Conservation (phyloP, 2,888 invertebrate genomes). For the Eugnorisma glareosa region DNA sequence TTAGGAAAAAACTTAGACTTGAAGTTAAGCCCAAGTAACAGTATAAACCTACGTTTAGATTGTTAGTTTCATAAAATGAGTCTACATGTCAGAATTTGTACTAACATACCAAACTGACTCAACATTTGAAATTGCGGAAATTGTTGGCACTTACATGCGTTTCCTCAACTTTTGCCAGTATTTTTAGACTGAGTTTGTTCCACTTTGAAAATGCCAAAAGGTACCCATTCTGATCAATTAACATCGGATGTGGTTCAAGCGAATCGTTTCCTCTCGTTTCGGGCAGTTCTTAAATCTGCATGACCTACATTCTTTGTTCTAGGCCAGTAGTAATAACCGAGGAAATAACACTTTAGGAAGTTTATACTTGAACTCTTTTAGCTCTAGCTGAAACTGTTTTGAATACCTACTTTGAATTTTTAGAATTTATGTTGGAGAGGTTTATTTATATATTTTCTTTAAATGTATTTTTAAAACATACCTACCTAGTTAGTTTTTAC, state of each 20-base stretch:
- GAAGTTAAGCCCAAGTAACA: background rate
- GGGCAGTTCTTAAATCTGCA: constrained; percentile 44
- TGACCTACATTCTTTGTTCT: constrained; percentile 50
- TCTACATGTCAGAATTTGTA: background rate
- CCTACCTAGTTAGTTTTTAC: background rate
- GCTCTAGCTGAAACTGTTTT: background rate
- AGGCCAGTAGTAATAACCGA: constrained; percentile 15
- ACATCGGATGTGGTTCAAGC: constrained; percentile 34
- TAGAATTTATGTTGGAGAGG: background rate
- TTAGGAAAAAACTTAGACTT: background rate
- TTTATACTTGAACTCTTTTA: constrained; percentile 12
- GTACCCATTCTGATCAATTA: constrained; percentile 39
- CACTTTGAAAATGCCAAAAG: constrained; percentile 37
- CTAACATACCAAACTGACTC: constrained; percentile 1
- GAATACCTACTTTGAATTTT: background rate
- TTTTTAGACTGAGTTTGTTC: constrained; percentile 41
- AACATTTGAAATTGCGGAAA: constrained; percentile 18
- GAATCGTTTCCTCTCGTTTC: constrained; percentile 34
- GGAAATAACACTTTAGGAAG: constrained; percentile 37
- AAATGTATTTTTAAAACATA: background rate
- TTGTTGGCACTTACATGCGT: constrained; percentile 27
- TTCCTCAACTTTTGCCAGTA: constrained; percentile 41
- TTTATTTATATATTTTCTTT: background rate
- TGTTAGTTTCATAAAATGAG: background rate
- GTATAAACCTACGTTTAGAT: background rate